phyloP scores from a whole-genome alignment of 2,113 vertebrate genomes.

The Rousettus leschenaultii region DNA sequence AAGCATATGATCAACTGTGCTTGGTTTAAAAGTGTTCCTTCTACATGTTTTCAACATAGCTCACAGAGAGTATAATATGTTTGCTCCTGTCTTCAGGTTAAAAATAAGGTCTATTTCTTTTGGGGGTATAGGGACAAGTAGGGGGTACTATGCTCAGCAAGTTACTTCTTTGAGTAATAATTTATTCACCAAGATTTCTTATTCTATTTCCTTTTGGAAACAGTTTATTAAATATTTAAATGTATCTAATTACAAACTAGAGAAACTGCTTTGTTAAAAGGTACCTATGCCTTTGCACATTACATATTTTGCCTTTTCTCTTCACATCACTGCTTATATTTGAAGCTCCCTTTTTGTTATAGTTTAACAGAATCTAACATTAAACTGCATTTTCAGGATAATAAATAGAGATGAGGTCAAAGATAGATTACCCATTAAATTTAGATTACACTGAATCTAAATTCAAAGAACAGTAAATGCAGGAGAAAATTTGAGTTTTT shows the following conservation, averaged over 20 bases:
- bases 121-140: neutral
- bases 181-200: neutral
- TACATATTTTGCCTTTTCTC: neutral
- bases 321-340: neutral
- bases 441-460: neutral
- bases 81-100: neutral
- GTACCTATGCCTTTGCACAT: neutral
- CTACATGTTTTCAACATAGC: neutral
- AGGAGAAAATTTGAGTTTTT: neutral
- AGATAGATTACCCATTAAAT: neutral
- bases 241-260: neutral
- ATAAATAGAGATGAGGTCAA: neutral
- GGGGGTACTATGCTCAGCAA: neutral
- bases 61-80: neutral
- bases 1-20: neutral
- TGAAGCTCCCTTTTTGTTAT: neutral
- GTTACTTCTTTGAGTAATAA: neutral
- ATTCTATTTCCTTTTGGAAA: neutral
- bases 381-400: neutral
- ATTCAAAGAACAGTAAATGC: neutral
- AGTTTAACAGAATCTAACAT: neutral
- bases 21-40: neutral
- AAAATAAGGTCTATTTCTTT: neutral
- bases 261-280: neutral
- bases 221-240: neutral